Evolutionary conservation across 2,888 invertebrate genomes (phyloP).

Genomic region (Troides helena): DNA sequence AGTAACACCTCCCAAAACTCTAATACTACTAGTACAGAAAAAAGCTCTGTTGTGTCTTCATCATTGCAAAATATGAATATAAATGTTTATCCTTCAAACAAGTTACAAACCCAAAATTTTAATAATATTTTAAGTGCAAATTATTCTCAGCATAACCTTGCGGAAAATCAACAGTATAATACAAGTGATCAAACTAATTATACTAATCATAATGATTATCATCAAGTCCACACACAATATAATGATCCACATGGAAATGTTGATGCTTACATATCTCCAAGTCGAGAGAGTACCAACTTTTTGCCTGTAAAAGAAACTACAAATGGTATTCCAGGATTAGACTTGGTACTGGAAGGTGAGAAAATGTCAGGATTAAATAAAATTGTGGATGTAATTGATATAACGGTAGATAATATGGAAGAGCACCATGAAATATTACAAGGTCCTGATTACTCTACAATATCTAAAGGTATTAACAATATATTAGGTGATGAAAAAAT

Average conservation of each 20-base stretch:
- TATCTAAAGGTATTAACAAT: slow-evolving; percentile 81
- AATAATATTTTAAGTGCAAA: slow-evolving; percentile 37
- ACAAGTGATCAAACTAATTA: slow-evolving; percentile 37
- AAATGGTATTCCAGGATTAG: slow-evolving; percentile 86
- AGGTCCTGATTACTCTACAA: slow-evolving; percentile 78
- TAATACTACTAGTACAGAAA: slow-evolving; percentile 38
- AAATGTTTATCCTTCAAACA: slow-evolving; percentile 31
- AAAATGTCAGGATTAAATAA: slow-evolving; percentile 32
- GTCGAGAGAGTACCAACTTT: slow-evolving; percentile 50
- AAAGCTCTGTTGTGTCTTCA: slow-evolving; percentile 45
- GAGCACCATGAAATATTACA: slow-evolving; percentile 32
- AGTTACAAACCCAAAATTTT: slow-evolving; percentile 36
- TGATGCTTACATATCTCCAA: slow-evolving; percentile 37
- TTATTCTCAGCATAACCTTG: slow-evolving; percentile 39
- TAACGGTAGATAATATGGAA: slow-evolving; percentile 47
- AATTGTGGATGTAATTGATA: slow-evolving; percentile 56
- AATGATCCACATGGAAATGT: slow-evolving; percentile 50
- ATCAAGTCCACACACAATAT: slow-evolving; percentile 48
- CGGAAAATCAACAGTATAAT: slow-evolving; percentile 45
- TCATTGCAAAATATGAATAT: slow-evolving; percentile 38
- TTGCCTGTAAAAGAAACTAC: slow-evolving; percentile 51
- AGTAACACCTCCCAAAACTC: slow-evolving; percentile 44
- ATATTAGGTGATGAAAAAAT: slow-evolving; percentile 83
- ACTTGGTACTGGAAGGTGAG: slow-evolving; percentile 80
- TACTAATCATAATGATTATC: slow-evolving; percentile 43